Conservation (phyloP, 2,113 vertebrate species). For the Seriola quinqueradiata region DNA sequence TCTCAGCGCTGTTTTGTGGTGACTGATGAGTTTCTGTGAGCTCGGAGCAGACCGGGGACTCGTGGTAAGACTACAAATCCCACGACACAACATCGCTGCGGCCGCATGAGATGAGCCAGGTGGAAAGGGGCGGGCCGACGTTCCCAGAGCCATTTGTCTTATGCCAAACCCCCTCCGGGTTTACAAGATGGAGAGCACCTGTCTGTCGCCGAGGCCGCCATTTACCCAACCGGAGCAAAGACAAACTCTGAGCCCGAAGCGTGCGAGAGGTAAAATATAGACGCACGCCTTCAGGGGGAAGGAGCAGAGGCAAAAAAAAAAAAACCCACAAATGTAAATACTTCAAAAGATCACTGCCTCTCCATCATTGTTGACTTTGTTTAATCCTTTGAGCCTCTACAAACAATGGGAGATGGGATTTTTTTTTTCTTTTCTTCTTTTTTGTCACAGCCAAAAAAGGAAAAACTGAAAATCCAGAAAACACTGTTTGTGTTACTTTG, state of each 20-base stretch:
- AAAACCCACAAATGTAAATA: constrained; percentile 62
- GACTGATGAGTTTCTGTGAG: constrained; percentile 44
- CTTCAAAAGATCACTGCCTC: constrained; percentile 59
- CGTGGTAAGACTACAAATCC: constrained; percentile 39
- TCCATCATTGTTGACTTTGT: constrained; percentile 71
- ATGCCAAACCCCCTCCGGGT: constrained; percentile 46
- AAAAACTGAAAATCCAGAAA: constrained; percentile 44
- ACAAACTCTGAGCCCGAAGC: constrained; percentile 53
- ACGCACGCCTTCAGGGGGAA: constrained; percentile 33
- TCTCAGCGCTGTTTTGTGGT: constrained; percentile 58
- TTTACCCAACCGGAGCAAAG: constrained; percentile 69
- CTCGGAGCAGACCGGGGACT: not conserved
- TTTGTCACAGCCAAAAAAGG: constrained; percentile 25
- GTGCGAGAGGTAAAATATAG: constrained; percentile 28
- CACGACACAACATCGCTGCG: constrained; percentile 20
- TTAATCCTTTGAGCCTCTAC: constrained; percentile 70
- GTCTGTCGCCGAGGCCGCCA: constrained; percentile 69
- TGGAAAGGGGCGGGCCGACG: constrained; percentile 37
- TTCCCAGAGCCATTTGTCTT: constrained; percentile 66
- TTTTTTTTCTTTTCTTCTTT: constrained; percentile 25
- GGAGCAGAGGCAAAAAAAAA: constrained; percentile 12
- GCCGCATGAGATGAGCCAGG: constrained; percentile 37
- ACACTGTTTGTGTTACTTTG: constrained; percentile 54
- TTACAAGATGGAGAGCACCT: constrained; percentile 75
- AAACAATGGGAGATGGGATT: constrained; percentile 65